Evolutionary conservation across 2,113 vertebrate genomes (phyloP).

Genomic region (Morone saxatilis): DNA sequence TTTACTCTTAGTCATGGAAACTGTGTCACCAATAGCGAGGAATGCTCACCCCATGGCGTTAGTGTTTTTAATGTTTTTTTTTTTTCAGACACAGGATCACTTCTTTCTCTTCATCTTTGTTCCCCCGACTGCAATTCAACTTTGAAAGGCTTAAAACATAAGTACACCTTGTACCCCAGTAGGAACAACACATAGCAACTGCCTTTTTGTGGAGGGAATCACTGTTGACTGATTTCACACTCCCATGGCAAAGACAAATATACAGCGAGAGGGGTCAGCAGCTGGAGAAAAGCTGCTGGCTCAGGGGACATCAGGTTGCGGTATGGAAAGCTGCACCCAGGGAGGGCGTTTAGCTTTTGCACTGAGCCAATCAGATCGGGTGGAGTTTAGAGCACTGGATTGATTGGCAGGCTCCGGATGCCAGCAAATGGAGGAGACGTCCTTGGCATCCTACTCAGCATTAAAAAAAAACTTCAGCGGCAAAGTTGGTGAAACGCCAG

Average conservation of each 20-base stretch:
- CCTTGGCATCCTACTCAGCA: slow-evolving; percentile 72
- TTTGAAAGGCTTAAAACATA: slow-evolving; percentile 46
- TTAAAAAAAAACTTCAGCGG: slow-evolving; percentile 69
- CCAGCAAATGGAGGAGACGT: slow-evolving; percentile 67
- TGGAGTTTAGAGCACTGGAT: slow-evolving; percentile 45
- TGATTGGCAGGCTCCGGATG: slow-evolving; percentile 77
- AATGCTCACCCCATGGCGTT: slow-evolving; percentile 70
- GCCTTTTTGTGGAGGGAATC: slow-evolving; percentile 41
- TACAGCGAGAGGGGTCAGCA: slow-evolving; percentile 45
- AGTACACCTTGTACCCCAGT: slow-evolving; percentile 33
- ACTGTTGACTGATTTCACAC: slow-evolving; percentile 62
- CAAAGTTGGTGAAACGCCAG: slow-evolving; percentile 77
- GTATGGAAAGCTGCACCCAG: slow-evolving; percentile 39
- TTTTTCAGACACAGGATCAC: slow-evolving; percentile 17
- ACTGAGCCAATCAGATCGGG: slow-evolving; percentile 55
- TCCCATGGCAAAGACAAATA: slow-evolving; percentile 62
- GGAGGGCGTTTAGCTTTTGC: slow-evolving; percentile 18
- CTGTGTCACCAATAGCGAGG: slow-evolving; percentile 61
- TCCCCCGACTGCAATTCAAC: slow-evolving; percentile 25
- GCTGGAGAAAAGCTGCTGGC: slow-evolving; percentile 62
- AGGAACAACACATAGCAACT: slow-evolving; percentile 48
- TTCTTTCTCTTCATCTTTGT: background rate
- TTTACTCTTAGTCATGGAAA: slow-evolving; percentile 81
- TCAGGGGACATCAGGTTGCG: slow-evolving; percentile 68
- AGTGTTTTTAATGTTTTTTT: slow-evolving; percentile 24